Conservation (phyloP, 2,797 vertebrate genomes). For the Thalassophryne amazonica region DNA sequence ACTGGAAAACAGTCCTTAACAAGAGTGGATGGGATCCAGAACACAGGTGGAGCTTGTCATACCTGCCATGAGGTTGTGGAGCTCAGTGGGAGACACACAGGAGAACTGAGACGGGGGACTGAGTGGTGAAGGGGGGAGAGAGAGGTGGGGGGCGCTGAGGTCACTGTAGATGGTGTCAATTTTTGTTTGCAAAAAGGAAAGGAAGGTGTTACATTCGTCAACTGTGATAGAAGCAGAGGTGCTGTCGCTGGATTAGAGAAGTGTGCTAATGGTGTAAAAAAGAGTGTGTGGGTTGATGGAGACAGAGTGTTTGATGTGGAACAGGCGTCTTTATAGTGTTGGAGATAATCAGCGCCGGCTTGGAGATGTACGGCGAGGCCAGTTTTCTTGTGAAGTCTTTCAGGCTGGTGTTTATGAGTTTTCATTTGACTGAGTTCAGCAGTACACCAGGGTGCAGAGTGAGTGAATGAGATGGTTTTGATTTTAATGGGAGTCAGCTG, state of each 20-base stretch:
- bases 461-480: neutral
- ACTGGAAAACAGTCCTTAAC: neutral
- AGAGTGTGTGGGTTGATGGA: no score
- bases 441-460: constrained; percentile 3
- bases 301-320: no score
- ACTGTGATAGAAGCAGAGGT: neutral
- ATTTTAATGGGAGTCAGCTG: constrained; percentile 1
- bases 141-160: no score
- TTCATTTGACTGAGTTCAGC: neutral
- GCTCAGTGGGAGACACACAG: neutral
- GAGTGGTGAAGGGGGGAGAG: no score
- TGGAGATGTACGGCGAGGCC: no score
- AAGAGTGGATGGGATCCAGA: neutral
- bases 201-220: neutral
- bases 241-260: no score
- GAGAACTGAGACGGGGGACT: no score
- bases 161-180: neutral
- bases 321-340: no score
- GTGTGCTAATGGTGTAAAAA: no score
- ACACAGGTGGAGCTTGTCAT: neutral
- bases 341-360: neutral
- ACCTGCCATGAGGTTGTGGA: neutral
- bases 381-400: neutral
- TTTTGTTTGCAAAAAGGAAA: neutral
- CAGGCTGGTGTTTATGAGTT: neutral